Evolutionary conservation across 2,113 vertebrate species (phyloP).

Genomic region (Callipepla californica): DNA sequence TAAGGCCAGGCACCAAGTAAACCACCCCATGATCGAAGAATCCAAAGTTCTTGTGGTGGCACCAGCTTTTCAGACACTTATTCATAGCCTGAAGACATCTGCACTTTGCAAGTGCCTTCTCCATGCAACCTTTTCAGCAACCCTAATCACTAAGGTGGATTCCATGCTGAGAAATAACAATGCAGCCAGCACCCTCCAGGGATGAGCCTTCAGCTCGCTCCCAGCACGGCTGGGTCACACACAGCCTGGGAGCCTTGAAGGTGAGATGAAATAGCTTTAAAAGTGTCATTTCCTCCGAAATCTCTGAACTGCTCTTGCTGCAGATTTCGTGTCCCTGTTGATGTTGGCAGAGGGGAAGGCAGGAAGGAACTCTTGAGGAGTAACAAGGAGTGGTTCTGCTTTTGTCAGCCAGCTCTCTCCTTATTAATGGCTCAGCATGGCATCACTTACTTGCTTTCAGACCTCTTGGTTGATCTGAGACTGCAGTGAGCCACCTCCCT

Average conservation of each 20-base stretch:
- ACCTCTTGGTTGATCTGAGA: conserved; percentile 1
- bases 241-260: neutral
- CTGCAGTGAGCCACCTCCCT: neutral
- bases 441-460: neutral
- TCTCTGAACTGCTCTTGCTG: neutral
- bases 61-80: no score
- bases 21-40: no score
- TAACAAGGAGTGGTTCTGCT: neutral
- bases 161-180: accelerated
- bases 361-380: neutral
- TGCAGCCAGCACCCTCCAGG: neutral
- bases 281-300: neutral
- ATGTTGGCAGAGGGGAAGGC: neutral
- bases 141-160: neutral
- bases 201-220: neutral
- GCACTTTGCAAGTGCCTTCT: accelerated
- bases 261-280: neutral
- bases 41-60: no score
- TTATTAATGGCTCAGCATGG: conserved; percentile 1
- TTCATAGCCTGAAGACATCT: neutral
- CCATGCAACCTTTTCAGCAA: neutral
- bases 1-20: no score
- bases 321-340: neutral
- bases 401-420: neutral
- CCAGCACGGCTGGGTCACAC: neutral